Base-by-base conservation (phyloP, 2,113 vertebrate genomes). In the Podiceps cristatus region DNA sequence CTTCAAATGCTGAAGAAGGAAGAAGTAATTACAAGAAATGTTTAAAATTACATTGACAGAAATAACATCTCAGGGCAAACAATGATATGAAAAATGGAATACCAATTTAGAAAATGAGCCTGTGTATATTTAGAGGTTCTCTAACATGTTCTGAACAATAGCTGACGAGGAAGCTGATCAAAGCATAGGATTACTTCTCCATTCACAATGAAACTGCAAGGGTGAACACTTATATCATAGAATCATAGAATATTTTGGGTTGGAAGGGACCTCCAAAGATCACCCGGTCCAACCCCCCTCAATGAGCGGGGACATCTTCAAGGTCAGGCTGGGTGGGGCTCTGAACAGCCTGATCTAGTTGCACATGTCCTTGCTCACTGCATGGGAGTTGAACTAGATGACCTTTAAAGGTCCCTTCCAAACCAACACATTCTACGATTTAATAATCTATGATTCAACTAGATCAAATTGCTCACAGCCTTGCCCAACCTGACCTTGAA, bases 61-160 rank as follows among this genome's bases (percentile, higher is more conserved):
- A 96, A 72, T 42, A 89, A 64, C 4, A 75, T 62, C 89, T 59
- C 27, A 64, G 16, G 35, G 25, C 25, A 89, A 92, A 86, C 15
- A 63, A 71, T 17, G 11, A 44, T 33, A 91, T 25, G 9, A 55
- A 93, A 91, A 91, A 77, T 11, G 5, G 33, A 85, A 68, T 42
- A 37, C 4, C 1, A 52, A 64, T 55, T 74, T 69, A 55, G 52
- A 78, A 85, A 90, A 92, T 42, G 12, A 77, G 8, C 31, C 11
- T 29, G 20, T 2, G 0, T 72, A 12, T 63, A 59, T 73, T 64
- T 52, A 1, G 2, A 55, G 37, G 13, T 55, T 75, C 42, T 58
- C 18, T 40, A 64, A 59, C 20, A 7, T 64, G 28, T 24, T 55
- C 14, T 50, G 18, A 31, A 59, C 23, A 74, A 68, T 2, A 85